Conservation (phyloP, 2,113 vertebrate genomes). For the Promerops cafer region DNA sequence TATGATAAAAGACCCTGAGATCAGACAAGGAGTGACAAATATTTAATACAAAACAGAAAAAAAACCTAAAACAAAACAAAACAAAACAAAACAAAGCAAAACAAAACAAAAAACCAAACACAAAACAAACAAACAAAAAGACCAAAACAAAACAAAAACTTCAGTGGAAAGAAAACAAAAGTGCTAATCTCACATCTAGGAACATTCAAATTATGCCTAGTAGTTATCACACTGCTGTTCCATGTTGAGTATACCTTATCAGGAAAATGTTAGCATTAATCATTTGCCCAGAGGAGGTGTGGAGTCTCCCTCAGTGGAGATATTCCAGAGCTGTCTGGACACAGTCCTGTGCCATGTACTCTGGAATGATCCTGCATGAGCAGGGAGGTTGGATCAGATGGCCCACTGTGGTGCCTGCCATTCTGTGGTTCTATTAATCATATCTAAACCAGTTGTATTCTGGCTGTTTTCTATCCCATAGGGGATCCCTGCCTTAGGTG, state of each 20-base stretch:
- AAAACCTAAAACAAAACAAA: neutral
- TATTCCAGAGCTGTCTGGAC: neutral
- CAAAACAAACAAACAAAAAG: neutral
- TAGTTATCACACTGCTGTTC: neutral
- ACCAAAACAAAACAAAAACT: neutral
- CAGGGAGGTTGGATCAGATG: neutral
- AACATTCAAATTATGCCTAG: neutral
- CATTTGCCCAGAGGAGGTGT: neutral
- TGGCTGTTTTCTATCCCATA: neutral
- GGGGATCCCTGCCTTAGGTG: accelerated
- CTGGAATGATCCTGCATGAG: neutral
- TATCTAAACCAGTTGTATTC: neutral
- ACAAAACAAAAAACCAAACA: neutral
- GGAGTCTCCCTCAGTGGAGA: neutral
- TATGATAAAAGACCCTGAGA: neutral
- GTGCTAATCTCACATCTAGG: neutral
- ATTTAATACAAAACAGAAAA: neutral
- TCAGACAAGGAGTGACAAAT: neutral
- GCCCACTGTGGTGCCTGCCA: neutral
- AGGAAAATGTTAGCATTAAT: neutral
- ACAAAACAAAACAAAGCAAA: neutral
- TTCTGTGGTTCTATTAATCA: neutral
- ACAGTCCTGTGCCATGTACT: neutral
- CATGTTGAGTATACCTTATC: neutral
- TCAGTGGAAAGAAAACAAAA: neutral